Conservation (phyloP, 2,888 invertebrate genomes). For the Chorisops tibialis region DNA sequence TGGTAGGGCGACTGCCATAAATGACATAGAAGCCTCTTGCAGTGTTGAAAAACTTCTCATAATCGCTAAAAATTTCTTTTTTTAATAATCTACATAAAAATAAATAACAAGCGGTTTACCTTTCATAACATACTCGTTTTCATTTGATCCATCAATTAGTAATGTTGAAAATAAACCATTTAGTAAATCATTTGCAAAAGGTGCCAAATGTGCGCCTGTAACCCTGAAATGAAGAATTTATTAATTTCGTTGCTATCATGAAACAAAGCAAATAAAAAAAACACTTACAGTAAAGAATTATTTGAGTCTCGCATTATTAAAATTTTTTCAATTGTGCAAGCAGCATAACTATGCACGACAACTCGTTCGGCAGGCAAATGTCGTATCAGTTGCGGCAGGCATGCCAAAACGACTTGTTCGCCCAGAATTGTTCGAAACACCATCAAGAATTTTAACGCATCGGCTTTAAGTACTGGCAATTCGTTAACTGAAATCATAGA, state of each 20-base stretch:
- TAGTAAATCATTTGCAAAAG: constrained; percentile 67
- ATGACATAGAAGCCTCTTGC: constrained; percentile 77
- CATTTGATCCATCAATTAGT: constrained; percentile 69
- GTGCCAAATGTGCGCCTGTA: constrained; percentile 60
- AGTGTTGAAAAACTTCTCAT: constrained; percentile 82
- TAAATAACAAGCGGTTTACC: constrained; percentile 37
- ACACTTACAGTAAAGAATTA: constrained; percentile 57
- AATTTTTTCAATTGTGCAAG: constrained; percentile 86
- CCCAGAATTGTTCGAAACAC: constrained; percentile 90
- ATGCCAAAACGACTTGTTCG: constrained; percentile 67
- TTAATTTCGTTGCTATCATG: not conserved
- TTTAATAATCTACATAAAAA: constrained; percentile 46
- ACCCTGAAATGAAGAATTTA: constrained; percentile 52
- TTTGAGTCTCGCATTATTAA: constrained; percentile 67
- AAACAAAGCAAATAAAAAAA: not conserved
- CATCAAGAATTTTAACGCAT: constrained; percentile 94
- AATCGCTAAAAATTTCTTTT: constrained; percentile 58
- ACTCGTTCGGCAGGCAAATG: constrained; percentile 73
- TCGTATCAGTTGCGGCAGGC: constrained; percentile 74
- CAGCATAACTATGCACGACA: constrained; percentile 94
- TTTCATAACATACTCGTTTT: constrained; percentile 98
- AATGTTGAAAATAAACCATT: constrained; percentile 74
- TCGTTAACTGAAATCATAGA: constrained; percentile 69
- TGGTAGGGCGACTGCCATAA: constrained; percentile 74
- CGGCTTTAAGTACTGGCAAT: constrained; percentile 90